Evolutionary conservation across 2,888 invertebrate species (phyloP), one percentile per base, ranked within the genome.

Genomic region (Xanthia togata): DNA sequence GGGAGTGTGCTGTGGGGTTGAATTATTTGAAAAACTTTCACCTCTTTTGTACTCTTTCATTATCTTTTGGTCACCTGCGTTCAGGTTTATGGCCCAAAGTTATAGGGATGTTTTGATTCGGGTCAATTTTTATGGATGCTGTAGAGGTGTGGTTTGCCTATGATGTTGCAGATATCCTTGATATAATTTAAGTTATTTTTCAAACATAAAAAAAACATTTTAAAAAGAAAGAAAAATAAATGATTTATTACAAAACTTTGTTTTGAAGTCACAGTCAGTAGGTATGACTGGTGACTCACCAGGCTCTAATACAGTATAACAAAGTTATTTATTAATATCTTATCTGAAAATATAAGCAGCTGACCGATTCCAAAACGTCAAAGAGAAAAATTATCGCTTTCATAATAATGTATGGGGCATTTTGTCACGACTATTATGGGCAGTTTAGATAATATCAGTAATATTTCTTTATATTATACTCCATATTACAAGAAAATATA

Each of bases 11-110:
- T 87, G 88, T 88, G 91, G 89, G 91, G 92, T 93, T 93, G 92
- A 95, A 92, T 93, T 95, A 94, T 95, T 92, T 89, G 93, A 93
- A 94, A 95, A 95, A 95, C 92, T 94, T 94, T 92, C 90, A 92
- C 90, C 92, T 92, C 90, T 92, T 79, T 92, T 91, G 88, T 89
- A 87, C 82, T 89, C 87, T 90, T 91, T 90, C 90, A 91, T 94
- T 94, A 94, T 94, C 93, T 93, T 91, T 88, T 82, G 85, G 87
- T 93, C 93, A 94, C 93, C 94, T 94, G 93, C 90, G 91, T 85
- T 85, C 84, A 55, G 71, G 76, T 78, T 86, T 79, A 78, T 68
- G 79, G 85, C 65, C 60, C 35, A 11, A 79, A 73, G 73, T 87
- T 88, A 82, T 79, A 65, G 70, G 57, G n/a, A 31, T 76, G 53